Evolutionary conservation across 2,888 invertebrate genomes (phyloP).

Genomic region (Orchesella flavescens): DNA sequence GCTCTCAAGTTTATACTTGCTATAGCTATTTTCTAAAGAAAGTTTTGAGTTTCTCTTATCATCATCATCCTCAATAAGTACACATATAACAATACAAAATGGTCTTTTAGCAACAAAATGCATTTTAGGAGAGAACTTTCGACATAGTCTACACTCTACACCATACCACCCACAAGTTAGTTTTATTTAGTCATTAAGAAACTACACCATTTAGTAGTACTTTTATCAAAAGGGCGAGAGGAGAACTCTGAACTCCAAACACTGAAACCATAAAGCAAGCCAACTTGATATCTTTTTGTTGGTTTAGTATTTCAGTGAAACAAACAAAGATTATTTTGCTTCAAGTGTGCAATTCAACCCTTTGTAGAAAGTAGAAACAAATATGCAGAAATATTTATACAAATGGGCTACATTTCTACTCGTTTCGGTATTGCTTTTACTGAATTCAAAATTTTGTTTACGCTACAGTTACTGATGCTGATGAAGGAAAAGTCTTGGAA

Average conservation of each 20-base stretch:
- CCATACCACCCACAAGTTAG: background rate
- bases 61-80: background rate
- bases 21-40: background rate
- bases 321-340: slow-evolving; percentile 15
- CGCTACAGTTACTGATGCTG: background rate
- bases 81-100: background rate
- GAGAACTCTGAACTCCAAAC: too few relatives aligned
- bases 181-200: too few relatives aligned
- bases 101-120: background rate
- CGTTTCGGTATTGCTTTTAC: too few relatives aligned
- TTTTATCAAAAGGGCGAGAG: too few relatives aligned
- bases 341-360: slow-evolving; percentile 1
- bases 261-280: background rate
- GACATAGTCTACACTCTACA: too few relatives aligned
- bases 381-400: slow-evolving; percentile 18
- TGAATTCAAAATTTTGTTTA: background rate
- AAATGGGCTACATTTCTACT: too few relatives aligned
- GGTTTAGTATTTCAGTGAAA: slow-evolving; percentile 16
- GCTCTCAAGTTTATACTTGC: background rate
- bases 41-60: background rate
- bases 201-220: too few relatives aligned
- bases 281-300: background rate
- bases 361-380: slow-evolving; percentile 13
- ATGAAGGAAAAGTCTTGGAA: background rate
- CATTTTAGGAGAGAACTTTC: background rate